Conservation (phyloP, 1,140 invertebrate genomes). For the Monochamus saltuarius region DNA sequence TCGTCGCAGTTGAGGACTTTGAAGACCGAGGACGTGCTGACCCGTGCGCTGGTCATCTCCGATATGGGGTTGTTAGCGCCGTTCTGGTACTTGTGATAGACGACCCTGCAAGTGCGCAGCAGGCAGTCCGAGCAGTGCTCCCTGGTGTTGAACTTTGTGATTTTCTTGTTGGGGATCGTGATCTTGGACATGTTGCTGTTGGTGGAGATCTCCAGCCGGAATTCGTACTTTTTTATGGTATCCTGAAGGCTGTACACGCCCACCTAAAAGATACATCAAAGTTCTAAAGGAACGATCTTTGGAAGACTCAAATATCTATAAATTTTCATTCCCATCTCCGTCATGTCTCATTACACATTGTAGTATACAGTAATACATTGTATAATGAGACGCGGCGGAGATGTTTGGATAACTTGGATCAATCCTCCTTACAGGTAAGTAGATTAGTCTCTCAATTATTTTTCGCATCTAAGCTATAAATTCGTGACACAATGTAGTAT, state of each 20-base stretch:
- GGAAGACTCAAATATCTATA: neutral
- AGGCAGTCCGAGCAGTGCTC: conserved; percentile 15
- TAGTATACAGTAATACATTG: too few relatives aligned
- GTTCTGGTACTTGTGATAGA: conserved; percentile 10
- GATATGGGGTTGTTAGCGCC: conserved; percentile 1
- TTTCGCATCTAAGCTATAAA: too few relatives aligned
- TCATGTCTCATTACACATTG: too few relatives aligned
- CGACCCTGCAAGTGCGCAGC: conserved; percentile 3
- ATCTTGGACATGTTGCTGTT: conserved; percentile 7
- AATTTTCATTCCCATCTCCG: neutral
- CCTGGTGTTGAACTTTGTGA: conserved; percentile 8
- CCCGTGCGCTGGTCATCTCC: conserved; percentile 2
- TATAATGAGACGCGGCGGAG: too few relatives aligned
- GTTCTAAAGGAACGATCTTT: conserved; percentile 12
- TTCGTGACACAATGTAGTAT: too few relatives aligned
- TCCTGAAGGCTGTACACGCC: neutral
- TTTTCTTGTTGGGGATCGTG: conserved; percentile 1
- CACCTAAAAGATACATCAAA: conserved; percentile 4
- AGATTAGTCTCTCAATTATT: too few relatives aligned
- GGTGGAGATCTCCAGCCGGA: neutral
- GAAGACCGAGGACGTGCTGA: neutral
- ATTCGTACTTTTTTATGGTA: neutral
- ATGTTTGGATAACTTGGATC: too few relatives aligned
- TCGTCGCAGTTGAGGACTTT: conserved; percentile 5
- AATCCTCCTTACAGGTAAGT: too few relatives aligned